Evolutionary conservation across 2,888 invertebrate species (phyloP).

Genomic region (Nasonovia ribisnigri): DNA sequence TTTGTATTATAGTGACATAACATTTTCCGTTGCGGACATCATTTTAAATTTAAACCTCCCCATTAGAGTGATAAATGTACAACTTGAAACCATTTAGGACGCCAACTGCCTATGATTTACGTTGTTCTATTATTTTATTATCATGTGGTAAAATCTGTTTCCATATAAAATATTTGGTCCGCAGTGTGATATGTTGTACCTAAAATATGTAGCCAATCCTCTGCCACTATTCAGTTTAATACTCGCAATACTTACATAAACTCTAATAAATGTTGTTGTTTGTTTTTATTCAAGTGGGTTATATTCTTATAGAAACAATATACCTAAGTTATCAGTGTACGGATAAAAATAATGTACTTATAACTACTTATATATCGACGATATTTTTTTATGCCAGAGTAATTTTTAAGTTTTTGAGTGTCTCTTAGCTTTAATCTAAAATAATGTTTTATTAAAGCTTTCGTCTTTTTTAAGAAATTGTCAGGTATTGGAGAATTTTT

Average conservation of each 20-base stretch:
- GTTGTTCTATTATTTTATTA: slow-evolving; percentile 23
- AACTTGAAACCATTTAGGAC: background rate
- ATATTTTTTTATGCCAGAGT: background rate
- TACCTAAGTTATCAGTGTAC: no score
- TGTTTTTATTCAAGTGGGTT: background rate
- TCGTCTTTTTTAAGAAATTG: background rate
- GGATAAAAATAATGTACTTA: background rate
- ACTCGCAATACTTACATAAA: background rate
- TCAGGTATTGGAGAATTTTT: background rate
- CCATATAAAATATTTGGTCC: background rate
- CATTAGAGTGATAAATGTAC: background rate
- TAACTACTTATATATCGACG: background rate
- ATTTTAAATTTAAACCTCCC: background rate
- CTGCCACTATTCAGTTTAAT: background rate
- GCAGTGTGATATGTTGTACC: background rate
- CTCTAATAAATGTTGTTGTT: background rate
- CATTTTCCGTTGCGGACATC: background rate
- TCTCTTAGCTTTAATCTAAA: background rate
- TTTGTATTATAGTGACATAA: background rate
- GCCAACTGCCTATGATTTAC: slow-evolving; percentile 16
- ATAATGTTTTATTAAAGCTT: background rate
- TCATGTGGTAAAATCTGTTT: slow-evolving; percentile 11
- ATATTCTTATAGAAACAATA: background rate
- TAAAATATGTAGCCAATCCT: background rate
- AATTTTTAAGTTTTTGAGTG: background rate